These are phyloP conservation scores for Schlechtendalia chinensis DNA, from an alignment of 1,140 invertebrate species.

Conservation along the genomic window DNA sequence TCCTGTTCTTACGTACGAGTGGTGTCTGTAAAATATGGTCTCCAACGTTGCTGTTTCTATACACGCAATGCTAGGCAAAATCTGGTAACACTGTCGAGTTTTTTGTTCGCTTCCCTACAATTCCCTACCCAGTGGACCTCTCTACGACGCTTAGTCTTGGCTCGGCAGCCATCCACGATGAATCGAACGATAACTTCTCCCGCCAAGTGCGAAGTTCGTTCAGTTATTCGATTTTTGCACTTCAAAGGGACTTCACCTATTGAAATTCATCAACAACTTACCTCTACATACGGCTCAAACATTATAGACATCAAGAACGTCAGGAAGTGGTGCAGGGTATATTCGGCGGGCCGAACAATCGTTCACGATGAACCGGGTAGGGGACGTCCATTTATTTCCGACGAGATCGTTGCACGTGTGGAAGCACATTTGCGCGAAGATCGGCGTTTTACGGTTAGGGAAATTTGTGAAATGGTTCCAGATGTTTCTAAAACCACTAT, in stretches of 20 bases:
- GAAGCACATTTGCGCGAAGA: not conserved
- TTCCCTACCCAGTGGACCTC: not conserved
- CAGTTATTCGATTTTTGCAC: not conserved
- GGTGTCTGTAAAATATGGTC: not conserved
- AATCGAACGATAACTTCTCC: not conserved
- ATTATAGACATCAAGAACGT: no score
- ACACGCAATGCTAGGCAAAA: not conserved
- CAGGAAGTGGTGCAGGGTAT: no score
- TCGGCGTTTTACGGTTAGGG: not conserved
- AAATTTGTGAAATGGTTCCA: conserved; percentile 7
- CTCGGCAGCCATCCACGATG: not conserved
- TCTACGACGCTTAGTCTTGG: no score
- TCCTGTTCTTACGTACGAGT: not conserved
- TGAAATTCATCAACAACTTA: not conserved
- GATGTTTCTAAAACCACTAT: conserved; percentile 12
- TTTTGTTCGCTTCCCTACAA: not conserved
- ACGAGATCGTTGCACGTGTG: not conserved
- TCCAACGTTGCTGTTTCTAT: not conserved
- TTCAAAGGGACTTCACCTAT: not conserved
- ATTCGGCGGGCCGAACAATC: not conserved
- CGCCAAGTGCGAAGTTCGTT: not conserved
- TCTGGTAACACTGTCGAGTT: not conserved
- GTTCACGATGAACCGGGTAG: not conserved
- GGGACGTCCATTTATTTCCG: not conserved
- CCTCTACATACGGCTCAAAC: no score